A percentile compares a stretch with the other conserved stretches of the same genome.
Evolutionary conservation across 2,888 invertebrate species (phyloP).

Genomic region (Agriopis leucophaearia): DNA sequence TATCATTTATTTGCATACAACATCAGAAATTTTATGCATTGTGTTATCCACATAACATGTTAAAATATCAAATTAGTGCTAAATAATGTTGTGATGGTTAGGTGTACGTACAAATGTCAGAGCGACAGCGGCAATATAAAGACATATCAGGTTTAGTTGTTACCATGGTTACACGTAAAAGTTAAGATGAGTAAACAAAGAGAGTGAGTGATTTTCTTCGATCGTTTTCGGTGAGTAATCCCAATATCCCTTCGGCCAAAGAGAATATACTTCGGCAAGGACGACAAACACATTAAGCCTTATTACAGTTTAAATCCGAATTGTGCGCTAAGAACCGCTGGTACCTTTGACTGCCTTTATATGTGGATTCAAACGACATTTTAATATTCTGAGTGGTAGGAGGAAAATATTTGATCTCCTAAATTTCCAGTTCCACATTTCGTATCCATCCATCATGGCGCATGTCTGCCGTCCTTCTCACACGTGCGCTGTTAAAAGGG

Average conservation of each 20-base stretch:
- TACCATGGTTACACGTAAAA: not conserved
- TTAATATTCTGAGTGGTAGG: conserved; percentile 30
- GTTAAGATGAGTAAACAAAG: not conserved
- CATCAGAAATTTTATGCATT: too few relatives aligned
- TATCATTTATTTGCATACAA: too few relatives aligned
- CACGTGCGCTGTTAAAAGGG: conserved; percentile 12
- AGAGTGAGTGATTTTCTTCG: conserved; percentile 1
- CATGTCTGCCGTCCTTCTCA: conserved; percentile 23
- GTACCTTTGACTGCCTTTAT: conserved; percentile 24
- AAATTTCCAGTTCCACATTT: conserved; percentile 31
- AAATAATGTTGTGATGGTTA: too few relatives aligned
- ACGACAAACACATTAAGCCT: conserved; percentile 28
- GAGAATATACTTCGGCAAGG: too few relatives aligned
- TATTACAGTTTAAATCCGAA: conserved; percentile 27
- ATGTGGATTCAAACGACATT: conserved; percentile 28
- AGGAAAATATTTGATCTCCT: conserved; percentile 35
- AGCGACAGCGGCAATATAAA: too few relatives aligned
- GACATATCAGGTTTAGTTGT: too few relatives aligned
- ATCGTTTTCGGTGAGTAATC: conserved; percentile 22
- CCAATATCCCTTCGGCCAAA: conserved; percentile 21
- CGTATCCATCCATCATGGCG: conserved; percentile 36
- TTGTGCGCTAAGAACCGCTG: conserved; percentile 22
- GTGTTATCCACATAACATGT: too few relatives aligned
- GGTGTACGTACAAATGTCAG: too few relatives aligned
- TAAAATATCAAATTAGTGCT: too few relatives aligned